Evolutionary conservation across 2,113 vertebrate species (phyloP).

Genomic region (Spea bombifrons): DNA sequence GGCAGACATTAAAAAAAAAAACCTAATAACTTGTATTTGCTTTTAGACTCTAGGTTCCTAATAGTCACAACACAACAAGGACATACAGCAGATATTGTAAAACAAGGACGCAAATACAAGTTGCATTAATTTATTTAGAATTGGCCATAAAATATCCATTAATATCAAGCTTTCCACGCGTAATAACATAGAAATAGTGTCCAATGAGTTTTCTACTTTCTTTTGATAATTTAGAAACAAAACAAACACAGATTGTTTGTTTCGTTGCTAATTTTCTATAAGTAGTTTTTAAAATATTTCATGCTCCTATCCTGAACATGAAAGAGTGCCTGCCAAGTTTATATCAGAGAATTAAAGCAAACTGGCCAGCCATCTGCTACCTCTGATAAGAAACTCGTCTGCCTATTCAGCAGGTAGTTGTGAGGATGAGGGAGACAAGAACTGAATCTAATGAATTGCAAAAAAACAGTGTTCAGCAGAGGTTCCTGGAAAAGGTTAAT

Average conservation of each 20-base stretch:
- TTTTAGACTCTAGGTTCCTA: no score
- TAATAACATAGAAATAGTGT: background rate
- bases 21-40: no score
- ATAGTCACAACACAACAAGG: no score
- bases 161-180: background rate
- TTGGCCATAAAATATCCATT: no score
- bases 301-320: slow-evolving; percentile 54
- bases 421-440: slow-evolving; percentile 50
- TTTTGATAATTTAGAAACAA: slow-evolving; percentile 9
- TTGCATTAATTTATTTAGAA: no score
- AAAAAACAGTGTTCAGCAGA: slow-evolving; percentile 54
- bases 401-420: slow-evolving; percentile 61
- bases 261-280: slow-evolving; percentile 2
- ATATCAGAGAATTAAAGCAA: slow-evolving; percentile 64
- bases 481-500: slow-evolving; percentile 55
- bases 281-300: slow-evolving; percentile 24
- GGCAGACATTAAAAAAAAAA: no score
- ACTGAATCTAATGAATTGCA: slow-evolving; percentile 57
- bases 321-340: slow-evolving; percentile 57
- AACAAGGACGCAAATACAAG: no score
- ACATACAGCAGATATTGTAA: no score
- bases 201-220: background rate
- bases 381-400: slow-evolving; percentile 72
- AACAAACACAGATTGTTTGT: slow-evolving; percentile 19
- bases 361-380: slow-evolving; percentile 66